These are phyloP conservation scores for Fopius arisanus DNA, from an alignment of 1,140 invertebrate genomes.

Conservation along the genomic window DNA sequence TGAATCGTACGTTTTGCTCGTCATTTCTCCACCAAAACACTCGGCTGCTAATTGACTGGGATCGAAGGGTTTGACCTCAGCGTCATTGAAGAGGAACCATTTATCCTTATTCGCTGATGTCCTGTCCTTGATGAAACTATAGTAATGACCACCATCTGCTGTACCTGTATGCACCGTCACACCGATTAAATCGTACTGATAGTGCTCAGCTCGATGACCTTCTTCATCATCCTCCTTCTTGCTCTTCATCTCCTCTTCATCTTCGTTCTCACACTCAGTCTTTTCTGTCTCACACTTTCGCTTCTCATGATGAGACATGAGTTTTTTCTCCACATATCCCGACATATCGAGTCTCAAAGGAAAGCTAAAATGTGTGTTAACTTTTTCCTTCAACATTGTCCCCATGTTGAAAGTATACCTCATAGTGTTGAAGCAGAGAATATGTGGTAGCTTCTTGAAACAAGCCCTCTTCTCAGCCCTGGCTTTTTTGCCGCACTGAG, in stretches of 20 bases:
- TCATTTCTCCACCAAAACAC: conserved; percentile 97
- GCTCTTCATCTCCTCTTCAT: conserved; percentile 52
- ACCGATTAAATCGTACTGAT: conserved; percentile 91
- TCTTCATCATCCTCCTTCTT: conserved; percentile 53
- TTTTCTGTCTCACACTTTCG: neutral
- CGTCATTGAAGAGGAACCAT: conserved; percentile 95
- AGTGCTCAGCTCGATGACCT: conserved; percentile 61
- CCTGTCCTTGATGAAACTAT: conserved; percentile 92
- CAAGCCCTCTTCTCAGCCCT: conserved; percentile 93
- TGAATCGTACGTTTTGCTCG: conserved; percentile 95
- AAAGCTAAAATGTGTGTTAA: conserved; percentile 98
- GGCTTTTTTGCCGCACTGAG: conserved; percentile 93
- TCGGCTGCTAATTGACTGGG: conserved; percentile 91
- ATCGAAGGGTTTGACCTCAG: conserved; percentile 95
- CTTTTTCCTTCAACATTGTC: conserved; percentile 96
- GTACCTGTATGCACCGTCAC: conserved; percentile 97
- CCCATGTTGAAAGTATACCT: conserved; percentile 98
- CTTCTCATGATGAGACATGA: conserved; percentile 83
- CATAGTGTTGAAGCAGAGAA: conserved; percentile 97
- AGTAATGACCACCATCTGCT: conserved; percentile 96
- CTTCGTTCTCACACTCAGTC: conserved; percentile 52
- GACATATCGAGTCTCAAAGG: conserved; percentile 92
- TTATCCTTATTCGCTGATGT: conserved; percentile 79
- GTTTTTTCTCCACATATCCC: conserved; percentile 91
- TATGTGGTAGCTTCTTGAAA: conserved; percentile 92